Evolutionary conservation across 2,888 invertebrate genomes (phyloP).

Genomic region (Patella pellucida): DNA sequence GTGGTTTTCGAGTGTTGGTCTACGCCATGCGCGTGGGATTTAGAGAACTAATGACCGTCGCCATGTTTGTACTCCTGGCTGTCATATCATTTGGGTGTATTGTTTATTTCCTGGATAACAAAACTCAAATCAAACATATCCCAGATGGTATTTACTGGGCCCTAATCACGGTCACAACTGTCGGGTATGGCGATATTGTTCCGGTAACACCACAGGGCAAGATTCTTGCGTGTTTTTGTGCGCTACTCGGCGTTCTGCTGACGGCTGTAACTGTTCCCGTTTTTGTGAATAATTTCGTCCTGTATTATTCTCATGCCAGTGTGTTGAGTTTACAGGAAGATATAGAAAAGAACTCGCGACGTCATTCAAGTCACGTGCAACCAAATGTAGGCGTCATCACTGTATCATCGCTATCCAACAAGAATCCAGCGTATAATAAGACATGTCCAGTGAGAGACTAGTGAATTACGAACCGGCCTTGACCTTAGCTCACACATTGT

Average conservation of each 20-base stretch:
- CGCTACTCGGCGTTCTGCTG: conserved; percentile 12
- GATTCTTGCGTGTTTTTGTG: neutral
- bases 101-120: neutral
- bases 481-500: too few relatives aligned
- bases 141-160: conserved; percentile 12
- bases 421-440: too few relatives aligned
- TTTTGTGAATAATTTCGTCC: conserved; percentile 14
- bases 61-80: neutral
- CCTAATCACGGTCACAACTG: conserved; percentile 15
- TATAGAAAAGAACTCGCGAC: too few relatives aligned
- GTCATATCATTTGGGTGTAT: neutral
- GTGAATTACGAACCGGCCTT: too few relatives aligned
- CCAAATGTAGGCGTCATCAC: too few relatives aligned
- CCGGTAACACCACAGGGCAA: neutral
- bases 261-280: conserved; percentile 3
- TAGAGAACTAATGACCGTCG: neutral
- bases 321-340: neutral
- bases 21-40: neutral
- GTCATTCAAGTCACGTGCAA: too few relatives aligned
- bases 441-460: too few relatives aligned
- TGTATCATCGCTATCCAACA: too few relatives aligned
- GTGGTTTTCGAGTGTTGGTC: neutral
- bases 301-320: neutral
- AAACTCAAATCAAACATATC: neutral
- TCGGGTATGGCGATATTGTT: conserved; percentile 16